phyloP scores from a whole-genome alignment of 2,888 invertebrate genomes.

The Trimorus sp. region DNA sequence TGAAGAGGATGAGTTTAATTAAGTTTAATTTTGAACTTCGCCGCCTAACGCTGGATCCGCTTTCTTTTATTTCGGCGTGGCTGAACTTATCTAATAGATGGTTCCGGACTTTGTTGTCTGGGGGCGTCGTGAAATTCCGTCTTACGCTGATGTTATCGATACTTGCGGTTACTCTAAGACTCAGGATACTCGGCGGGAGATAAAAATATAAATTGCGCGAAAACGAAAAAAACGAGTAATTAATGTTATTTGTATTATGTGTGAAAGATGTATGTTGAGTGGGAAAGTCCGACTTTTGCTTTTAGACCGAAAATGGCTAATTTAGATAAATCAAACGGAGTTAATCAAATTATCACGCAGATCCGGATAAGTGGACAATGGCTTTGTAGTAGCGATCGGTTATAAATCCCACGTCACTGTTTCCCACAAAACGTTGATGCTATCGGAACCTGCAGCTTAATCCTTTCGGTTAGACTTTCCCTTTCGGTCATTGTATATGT shows the following conservation, averaged over 20 bases:
- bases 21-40: slow-evolving; percentile 46
- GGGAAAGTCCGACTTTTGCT: no score
- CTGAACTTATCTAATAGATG: slow-evolving; percentile 16
- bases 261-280: no score
- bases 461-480: slow-evolving; percentile 47
- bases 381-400: background rate
- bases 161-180: background rate
- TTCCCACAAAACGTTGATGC: background rate
- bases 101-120: slow-evolving; percentile 9
- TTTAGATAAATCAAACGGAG: background rate
- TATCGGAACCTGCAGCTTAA: slow-evolving; percentile 18
- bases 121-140: background rate
- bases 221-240: no score
- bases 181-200: no score
- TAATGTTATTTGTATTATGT: no score
- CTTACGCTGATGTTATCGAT: background rate
- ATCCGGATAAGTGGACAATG: slow-evolving; percentile 14
- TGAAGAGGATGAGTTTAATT: slow-evolving; percentile 49
- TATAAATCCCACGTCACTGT: background rate
- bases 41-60: slow-evolving; percentile 7
- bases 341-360: background rate
- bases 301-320: background rate
- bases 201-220: no score
- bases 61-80: slow-evolving; percentile 31
- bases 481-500: slow-evolving; percentile 16